Conservation (phyloP, 2,113 vertebrate species). For the Numida meleagris region DNA sequence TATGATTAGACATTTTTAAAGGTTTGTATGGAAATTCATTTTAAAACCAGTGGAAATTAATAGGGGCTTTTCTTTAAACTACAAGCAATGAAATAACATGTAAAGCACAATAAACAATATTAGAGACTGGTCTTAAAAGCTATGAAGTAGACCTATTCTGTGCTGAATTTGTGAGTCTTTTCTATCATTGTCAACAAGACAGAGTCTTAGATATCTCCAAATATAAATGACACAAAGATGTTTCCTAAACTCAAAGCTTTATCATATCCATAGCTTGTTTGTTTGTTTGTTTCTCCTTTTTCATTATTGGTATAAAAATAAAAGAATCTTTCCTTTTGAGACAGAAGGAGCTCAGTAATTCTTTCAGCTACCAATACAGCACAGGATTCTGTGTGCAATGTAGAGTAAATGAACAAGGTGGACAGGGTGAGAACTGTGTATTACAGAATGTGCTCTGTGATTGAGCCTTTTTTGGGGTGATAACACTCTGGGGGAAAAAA, state of each 20-base stretch:
- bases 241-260: background rate
- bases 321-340: background rate
- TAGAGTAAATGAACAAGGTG: too few relatives aligned
- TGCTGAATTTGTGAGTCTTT: background rate
- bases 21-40: background rate
- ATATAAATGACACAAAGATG: background rate
- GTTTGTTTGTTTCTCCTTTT: background rate
- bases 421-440: too few relatives aligned
- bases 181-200: background rate
- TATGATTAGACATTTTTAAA: background rate
- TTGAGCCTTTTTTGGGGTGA: background rate
- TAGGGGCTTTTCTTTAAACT: background rate
- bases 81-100: background rate
- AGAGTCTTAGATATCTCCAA: background rate
- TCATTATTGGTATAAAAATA: background rate
- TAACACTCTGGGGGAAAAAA: background rate
- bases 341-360: background rate
- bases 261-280: background rate
- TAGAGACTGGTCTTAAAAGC: background rate
- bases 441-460: background rate
- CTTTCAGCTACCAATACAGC: background rate
- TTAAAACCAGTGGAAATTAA: background rate
- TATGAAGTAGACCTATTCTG: background rate
- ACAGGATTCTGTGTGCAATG: background rate
- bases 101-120: background rate